phyloP scores from a whole-genome alignment of 2,888 invertebrate species.

The Allacma fusca region DNA sequence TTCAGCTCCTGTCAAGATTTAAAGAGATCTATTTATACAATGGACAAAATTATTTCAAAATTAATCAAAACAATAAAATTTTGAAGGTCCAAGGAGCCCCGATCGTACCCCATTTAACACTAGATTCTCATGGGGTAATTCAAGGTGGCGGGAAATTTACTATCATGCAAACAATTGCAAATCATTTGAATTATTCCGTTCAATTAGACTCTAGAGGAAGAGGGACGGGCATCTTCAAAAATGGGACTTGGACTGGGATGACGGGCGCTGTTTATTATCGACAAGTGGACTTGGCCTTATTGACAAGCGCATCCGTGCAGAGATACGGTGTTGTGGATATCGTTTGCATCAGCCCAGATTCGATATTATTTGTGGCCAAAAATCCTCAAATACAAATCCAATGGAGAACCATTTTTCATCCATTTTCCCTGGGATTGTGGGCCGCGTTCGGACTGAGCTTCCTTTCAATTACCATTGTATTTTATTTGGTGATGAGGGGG shows the following conservation, averaged over 20 bases:
- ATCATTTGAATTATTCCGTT: not conserved
- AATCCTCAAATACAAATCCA: not conserved
- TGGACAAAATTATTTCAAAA: too few relatives aligned
- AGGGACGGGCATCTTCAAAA: constrained; percentile 26
- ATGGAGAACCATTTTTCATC: constrained; percentile 23
- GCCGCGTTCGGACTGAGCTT: not conserved
- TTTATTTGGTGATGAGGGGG: not conserved
- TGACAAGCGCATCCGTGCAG: constrained; percentile 1
- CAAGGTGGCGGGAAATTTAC: not conserved
- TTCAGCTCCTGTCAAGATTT: too few relatives aligned
- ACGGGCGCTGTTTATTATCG: constrained; percentile 13
- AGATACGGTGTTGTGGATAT: constrained; percentile 28
- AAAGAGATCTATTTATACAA: too few relatives aligned
- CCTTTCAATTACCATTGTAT: not conserved
- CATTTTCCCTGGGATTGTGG: constrained; percentile 6
- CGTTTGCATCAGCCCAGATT: not conserved
- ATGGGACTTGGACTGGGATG: constrained; percentile 33
- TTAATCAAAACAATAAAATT: too few relatives aligned
- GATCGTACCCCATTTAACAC: not conserved
- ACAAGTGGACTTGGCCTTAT: not conserved
- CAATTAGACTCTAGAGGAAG: not conserved
- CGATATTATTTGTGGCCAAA: not conserved
- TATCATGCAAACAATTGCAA: not conserved
- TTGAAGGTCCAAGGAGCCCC: not conserved
- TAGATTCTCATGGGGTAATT: not conserved